phyloP scores from a whole-genome alignment of 2,113 vertebrate species.

The Arizona elegans region DNA sequence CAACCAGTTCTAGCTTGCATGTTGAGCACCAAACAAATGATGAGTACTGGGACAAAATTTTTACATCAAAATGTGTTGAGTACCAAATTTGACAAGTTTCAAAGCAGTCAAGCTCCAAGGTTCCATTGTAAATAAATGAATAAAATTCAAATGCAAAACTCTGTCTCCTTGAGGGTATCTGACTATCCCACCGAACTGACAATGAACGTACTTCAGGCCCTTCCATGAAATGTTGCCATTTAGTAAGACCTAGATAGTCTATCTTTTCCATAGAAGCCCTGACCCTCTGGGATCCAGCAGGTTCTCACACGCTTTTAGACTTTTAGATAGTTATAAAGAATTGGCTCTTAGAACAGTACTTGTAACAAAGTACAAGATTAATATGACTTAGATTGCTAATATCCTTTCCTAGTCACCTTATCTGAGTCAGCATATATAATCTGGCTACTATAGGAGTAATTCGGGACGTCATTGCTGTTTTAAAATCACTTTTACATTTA shows the following conservation, averaged over 20 bases:
- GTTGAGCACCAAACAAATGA: too few relatives aligned
- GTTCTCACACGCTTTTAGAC: not conserved
- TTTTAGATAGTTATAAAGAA: not conserved
- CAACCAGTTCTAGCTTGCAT: too few relatives aligned
- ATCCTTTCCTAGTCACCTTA: not conserved
- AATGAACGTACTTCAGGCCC: not conserved
- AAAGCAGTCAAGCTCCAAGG: too few relatives aligned
- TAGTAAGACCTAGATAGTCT: not conserved
- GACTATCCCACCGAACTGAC: not conserved
- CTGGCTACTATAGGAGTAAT: not conserved
- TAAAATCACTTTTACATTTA: not conserved
- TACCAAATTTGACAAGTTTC: too few relatives aligned
- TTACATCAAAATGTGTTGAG: too few relatives aligned
- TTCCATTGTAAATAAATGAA: not conserved
- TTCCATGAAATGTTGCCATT: not conserved
- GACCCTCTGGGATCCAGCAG: not conserved
- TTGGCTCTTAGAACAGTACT: not conserved
- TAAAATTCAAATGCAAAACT: not conserved
- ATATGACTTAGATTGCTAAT: not conserved
- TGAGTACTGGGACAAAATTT: too few relatives aligned
- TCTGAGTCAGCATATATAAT: not conserved
- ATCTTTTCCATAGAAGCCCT: not conserved
- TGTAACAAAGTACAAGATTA: not conserved
- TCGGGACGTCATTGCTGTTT: not conserved
- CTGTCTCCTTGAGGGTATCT: too few relatives aligned